Conservation (phyloP, 2,113 vertebrate species). For the Megaceryle maxima region DNA sequence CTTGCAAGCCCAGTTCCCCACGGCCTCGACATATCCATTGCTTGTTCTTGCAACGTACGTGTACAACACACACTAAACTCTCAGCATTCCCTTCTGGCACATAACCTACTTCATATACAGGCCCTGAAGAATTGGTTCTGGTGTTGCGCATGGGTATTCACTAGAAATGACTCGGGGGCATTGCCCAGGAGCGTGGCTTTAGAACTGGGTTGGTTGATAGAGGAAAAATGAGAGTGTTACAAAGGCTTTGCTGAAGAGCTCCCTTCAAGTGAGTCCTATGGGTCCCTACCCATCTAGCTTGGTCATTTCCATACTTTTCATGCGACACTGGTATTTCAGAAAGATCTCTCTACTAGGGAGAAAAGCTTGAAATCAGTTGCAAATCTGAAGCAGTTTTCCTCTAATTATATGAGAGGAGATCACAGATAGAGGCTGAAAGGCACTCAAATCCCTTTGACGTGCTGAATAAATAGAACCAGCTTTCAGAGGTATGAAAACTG, state of each 20-base stretch:
- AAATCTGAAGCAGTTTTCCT: not conserved
- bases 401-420: not conserved
- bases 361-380: not conserved
- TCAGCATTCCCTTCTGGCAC: no score
- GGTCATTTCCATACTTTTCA: not conserved
- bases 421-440: not conserved
- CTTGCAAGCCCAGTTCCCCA: no score
- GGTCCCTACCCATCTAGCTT: not conserved
- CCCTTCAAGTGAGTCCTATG: not conserved
- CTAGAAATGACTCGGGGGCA: fast-evolving
- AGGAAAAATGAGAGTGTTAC: not conserved
- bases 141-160: not conserved
- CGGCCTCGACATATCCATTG: no score
- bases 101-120: no score
- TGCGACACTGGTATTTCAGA: not conserved
- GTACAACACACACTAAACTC: no score
- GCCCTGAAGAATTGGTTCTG: not conserved
- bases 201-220: not conserved
- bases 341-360: no score
- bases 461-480: not conserved
- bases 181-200: not conserved
- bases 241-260: not conserved
- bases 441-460: slow-evolving; percentile 8
- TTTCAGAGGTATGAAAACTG: not conserved
- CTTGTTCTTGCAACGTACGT: no score